A percentile compares a stretch with the other conserved stretches of the same genome.
These are phyloP conservation scores for Stenurella melanura DNA, from an alignment of 2,888 invertebrate species.

Conservation along the genomic window DNA sequence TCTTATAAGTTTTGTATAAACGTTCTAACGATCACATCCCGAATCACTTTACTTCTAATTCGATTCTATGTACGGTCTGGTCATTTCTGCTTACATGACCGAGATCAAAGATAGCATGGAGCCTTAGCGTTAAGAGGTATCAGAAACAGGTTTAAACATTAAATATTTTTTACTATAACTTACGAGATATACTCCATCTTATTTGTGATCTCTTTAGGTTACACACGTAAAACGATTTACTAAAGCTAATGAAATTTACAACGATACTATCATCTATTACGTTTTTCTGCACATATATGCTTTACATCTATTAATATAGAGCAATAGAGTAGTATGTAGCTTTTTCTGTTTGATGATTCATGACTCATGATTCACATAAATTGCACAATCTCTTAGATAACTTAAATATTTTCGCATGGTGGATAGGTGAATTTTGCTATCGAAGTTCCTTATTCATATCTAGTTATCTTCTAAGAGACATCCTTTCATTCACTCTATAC, in stretches of 20 bases:
- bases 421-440: not conserved
- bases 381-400: constrained; percentile 3
- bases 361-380: constrained; percentile 1
- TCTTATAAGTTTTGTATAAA: not conserved
- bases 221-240: constrained; percentile 47
- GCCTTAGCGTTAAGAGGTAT: constrained; percentile 7
- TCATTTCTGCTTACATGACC: constrained; percentile 48
- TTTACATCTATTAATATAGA: constrained; percentile 46
- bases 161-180: constrained; percentile 9
- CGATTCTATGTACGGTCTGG: constrained; percentile 26
- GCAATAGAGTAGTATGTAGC: constrained; percentile 30
- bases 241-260: constrained; percentile 57
- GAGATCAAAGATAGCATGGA: constrained; percentile 47
- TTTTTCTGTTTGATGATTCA: constrained; percentile 20
- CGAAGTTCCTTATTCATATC: not conserved
- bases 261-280: constrained; percentile 56
- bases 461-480: not conserved
- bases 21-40: not conserved
- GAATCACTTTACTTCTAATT: constrained; percentile 9
- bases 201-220: constrained; percentile 44
- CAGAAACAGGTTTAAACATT: constrained; percentile 8
- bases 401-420: not conserved
- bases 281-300: constrained; percentile 49
- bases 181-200: constrained; percentile 39
- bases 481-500: too few relatives aligned